Percentiles rank a stretch among this genome's conserved stretches.
Conservation (phyloP, 2,888 invertebrate species). For the Amphiduros pacificus region DNA sequence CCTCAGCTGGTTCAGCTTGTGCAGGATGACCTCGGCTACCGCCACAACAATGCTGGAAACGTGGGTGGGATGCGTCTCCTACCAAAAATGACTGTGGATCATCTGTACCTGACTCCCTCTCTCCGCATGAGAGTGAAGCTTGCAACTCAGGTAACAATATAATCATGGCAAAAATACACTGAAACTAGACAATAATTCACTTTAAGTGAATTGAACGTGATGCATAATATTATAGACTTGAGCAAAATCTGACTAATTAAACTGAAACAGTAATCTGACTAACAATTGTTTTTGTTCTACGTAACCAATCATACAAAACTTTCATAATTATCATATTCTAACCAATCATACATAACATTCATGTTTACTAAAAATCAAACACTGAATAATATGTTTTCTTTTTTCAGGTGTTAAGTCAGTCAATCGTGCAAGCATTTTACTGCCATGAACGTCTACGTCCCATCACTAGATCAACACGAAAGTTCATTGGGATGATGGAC, state of each 20-base stretch:
- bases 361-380: too few species aligned
- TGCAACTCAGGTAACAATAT: not conserved
- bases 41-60: not conserved
- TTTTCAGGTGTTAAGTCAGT: not conserved
- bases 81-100: not conserved
- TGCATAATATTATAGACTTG: not conserved
- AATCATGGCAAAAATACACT: not conserved
- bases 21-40: not conserved
- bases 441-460: not conserved
- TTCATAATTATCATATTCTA: too few species aligned
- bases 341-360: too few species aligned
- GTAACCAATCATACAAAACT: too few species aligned
- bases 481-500: not conserved
- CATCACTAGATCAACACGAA: not conserved
- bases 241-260: too few species aligned
- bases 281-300: too few species aligned
- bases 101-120: not conserved
- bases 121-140: not conserved
- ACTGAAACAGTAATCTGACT: too few species aligned
- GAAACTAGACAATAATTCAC: not conserved
- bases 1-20: not conserved
- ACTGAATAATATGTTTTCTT: not conserved
- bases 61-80: not conserved
- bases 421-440: not conserved
- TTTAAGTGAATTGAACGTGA: not conserved